Base-by-base conservation (phyloP, 2,888 invertebrate species). In the Cosmia pyralina region DNA sequence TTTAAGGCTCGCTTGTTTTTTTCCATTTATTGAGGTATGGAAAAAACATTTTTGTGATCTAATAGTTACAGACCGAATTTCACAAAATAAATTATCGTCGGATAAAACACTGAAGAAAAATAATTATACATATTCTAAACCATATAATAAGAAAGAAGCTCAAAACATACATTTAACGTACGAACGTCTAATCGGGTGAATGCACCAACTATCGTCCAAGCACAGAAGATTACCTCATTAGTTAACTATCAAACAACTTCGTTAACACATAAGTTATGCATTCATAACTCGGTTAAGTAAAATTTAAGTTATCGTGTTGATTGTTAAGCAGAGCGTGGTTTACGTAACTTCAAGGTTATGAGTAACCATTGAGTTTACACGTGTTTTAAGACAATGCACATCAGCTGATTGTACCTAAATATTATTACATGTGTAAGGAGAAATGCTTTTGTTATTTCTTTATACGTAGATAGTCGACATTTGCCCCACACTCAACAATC, bases 271-370 rank as follows among this genome's bases (percentile, higher is more conserved):
- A 63, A 63, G 60, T 66, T 67, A 80, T 58, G 68, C 68, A 71
- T 65, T 50, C 50, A 71, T 75, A 72, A 73, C 72, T 69, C 62
- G 57, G 69, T 66, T 72, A 79, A 72, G 63, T 81, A 71, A 78
- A 81, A 81, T 72, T 71, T 74, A 44, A 62, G 55, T 75, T 65
- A 72, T 57, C 60, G 38, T 38, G 55, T 52, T 69, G n/a, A 72
- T 57, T 79, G 71, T 60, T 67, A 82, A 67, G 2, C 69, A 78
- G 79, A 82, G 69, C 69, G 58, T 75, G 69, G 53, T 59, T 82
- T 70, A 62, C 57, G 69, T 79, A 84, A 76, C 69, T 44, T 38
- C 80, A 84, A 84, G 84, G 82, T 80, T 80, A 77, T 50, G 38
- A 17, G 13, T 19, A 1, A 22, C 76, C 69, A 80, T 68, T 80